Base-by-base conservation (phyloP, 2,797 vertebrate genomes). In the Eutrigla gurnardus region DNA sequence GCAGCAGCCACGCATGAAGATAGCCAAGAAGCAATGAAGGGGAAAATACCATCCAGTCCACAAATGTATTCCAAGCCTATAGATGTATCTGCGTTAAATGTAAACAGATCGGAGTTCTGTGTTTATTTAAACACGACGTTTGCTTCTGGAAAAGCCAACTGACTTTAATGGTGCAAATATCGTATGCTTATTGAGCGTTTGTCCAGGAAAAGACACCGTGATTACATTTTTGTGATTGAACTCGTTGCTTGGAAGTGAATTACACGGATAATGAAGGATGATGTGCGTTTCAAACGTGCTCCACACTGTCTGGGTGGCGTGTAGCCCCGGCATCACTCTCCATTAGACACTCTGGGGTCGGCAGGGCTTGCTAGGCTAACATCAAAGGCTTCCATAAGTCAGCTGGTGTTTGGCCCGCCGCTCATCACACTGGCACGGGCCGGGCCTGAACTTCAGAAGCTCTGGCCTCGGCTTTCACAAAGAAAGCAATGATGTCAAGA, bases 401-500 rank as follows among this genome's bases (percentile, higher is more conserved):
- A 90, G 89, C 86, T 88, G 89, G 77, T 18, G 78, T 76, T 90
- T 87, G 89, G 86, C 85, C 77, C 10, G 2, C 62, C 1, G 46
- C 80, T 85, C 81, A 50, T 81, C 82, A 55, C 6, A 45, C 78
- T 85, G 89, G 81, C 86, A 80, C 65, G 11, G 59, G 9, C 14
- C 9, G 33, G 53, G 75, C 77, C 65, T 58, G 75, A 82, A 71
- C 86, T 87, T 85, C 80, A 88, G 78, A 88, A 75, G 80, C 84
- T 71, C 72, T 89, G 90, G 88, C 88, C 39, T 62, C 1, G 1
- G 35, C 81, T 25, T 81, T 64, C 73, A 46, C 68, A 77, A 80
- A 88, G 84, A 90, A 88, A 85, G 81, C 84, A 85, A 85, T 92
- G 88, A 91, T 87, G 90, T 91, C 89, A 92, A 89, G 59, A 69